Percentiles rank a stretch among this genome's conserved stretches.
These are phyloP conservation scores for Eubasilissa regina DNA, from an alignment of 1,140 invertebrate genomes.

Conservation along the genomic window DNA sequence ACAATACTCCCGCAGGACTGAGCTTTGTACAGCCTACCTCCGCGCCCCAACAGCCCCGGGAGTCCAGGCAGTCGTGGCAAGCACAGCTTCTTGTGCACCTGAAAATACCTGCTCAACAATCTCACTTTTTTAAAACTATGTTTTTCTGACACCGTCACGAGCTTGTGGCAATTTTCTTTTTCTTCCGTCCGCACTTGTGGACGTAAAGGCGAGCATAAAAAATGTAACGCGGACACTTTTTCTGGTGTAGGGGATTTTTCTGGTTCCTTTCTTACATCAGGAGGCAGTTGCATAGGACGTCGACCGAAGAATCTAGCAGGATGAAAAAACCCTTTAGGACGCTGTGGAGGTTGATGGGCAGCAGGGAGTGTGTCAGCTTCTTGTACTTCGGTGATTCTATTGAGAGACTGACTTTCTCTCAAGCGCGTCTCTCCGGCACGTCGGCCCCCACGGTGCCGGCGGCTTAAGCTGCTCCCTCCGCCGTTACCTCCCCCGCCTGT, in stretches of 20 bases:
- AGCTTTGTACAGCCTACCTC: conserved; percentile 73
- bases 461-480: conserved; percentile 61
- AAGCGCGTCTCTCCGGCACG: conserved; percentile 79
- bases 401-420: conserved; percentile 85
- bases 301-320: conserved; percentile 59
- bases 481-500: conserved; percentile 64
- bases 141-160: conserved; percentile 66
- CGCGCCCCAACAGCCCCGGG: conserved; percentile 72
- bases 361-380: conserved; percentile 69
- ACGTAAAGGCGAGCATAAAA: conserved; percentile 45
- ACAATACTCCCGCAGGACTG: conserved; percentile 75
- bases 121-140: conserved; percentile 74
- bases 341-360: conserved; percentile 37
- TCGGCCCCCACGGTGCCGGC: conserved; percentile 72
- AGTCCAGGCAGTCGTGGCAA: conserved; percentile 70
- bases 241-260: conserved; percentile 61
- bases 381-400: conserved; percentile 86
- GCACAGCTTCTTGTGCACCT: conserved; percentile 66
- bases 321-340: conserved; percentile 54
- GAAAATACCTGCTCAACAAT: conserved; percentile 78
- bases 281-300: conserved; percentile 63
- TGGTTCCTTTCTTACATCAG: conserved; percentile 63
- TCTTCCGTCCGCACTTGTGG: conserved; percentile 63
- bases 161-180: conserved; percentile 67
- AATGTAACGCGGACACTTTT: conserved; percentile 52